These are phyloP conservation scores for Eremophila alpestris DNA, from an alignment of 2,797 vertebrate genomes.

Conservation along the genomic window DNA sequence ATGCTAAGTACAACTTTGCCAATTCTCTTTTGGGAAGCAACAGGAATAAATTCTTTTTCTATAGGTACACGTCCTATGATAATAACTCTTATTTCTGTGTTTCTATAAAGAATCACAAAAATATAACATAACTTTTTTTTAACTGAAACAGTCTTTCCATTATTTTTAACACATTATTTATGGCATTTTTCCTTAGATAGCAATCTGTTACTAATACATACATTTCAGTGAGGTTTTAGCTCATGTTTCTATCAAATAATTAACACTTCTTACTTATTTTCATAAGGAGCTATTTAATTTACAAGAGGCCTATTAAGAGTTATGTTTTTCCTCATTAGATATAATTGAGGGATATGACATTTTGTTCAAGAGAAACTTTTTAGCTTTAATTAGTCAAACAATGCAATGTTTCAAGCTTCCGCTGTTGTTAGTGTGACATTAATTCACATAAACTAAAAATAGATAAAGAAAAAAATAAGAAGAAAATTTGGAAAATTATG, in stretches of 20 bases:
- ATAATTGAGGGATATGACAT: conserved; percentile 68
- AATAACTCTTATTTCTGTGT: neutral
- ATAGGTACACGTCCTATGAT: neutral
- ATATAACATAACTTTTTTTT: neutral
- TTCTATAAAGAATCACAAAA: neutral
- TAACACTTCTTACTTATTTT: conserved; percentile 37
- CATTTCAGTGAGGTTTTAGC: conserved; percentile 29
- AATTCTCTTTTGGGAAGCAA: neutral
- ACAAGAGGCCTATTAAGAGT: conserved; percentile 56
- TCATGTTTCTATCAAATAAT: conserved; percentile 55
- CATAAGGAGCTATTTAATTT: conserved; percentile 58
- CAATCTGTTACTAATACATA: neutral
- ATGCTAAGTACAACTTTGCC: neutral
- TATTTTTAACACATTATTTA: neutral
- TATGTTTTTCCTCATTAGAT: conserved; percentile 58
- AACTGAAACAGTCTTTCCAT: neutral
- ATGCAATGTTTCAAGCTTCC: conserved; percentile 17
- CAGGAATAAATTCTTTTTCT: neutral
- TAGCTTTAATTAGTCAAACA: conserved; percentile 63
- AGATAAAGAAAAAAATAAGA: neutral
- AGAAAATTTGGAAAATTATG: neutral
- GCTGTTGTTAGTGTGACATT: neutral
- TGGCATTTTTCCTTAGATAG: neutral
- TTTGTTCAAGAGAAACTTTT: conserved; percentile 60
- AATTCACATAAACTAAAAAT: neutral